Base-by-base conservation (phyloP, 2,113 vertebrate genomes). In the Salvelinus namaycush region DNA sequence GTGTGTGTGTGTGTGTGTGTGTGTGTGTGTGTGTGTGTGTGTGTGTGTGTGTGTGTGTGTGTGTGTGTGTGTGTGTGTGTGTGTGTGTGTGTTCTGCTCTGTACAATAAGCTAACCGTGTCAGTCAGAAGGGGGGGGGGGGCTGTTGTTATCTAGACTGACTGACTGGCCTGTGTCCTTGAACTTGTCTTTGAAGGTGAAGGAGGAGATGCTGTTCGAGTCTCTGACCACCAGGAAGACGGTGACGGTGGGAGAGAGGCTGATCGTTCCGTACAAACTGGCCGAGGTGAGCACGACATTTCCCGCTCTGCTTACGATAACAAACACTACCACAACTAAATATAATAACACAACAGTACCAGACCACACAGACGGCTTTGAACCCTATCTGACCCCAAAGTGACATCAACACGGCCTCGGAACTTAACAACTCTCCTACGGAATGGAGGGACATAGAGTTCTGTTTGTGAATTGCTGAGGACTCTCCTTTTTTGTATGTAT, bases 161-260 rank as follows among this genome's bases (percentile, higher is more conserved):
- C 2, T 60, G 57, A 13, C 34, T 11, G 39, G 11, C 39, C n/a
- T 27, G 22, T 68, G 13, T 29, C 48, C 12, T 44, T 62, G 9
- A 78, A 12, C 22, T 22, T 62, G 3, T 54, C 18, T 48, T 24
- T 39, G 75, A 16, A 97, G 96, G 96, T 97, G 73, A 96, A 95
- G 85, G 96, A 97, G 89, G 96, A 97, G 82, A 95, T 95, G 95
- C 90, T 97, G 0, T 94, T 95, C 85, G 96, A 97, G 83, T 95
- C 96, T 24, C 89, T 97, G 76, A 95, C 96, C 70, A 96, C 96
- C 12, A 93, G 96, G 74, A 97, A 97, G 88, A 97, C 96, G 0
- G 94, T 97, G 83, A 96, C 96, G 5, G 96, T 96, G 20, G 96
- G 96, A 76, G 96, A 97, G 88, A 96, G 93, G 82, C 92, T 97